Conservation (phyloP, 2,888 invertebrate species). For the Cheilosia scutellata region DNA sequence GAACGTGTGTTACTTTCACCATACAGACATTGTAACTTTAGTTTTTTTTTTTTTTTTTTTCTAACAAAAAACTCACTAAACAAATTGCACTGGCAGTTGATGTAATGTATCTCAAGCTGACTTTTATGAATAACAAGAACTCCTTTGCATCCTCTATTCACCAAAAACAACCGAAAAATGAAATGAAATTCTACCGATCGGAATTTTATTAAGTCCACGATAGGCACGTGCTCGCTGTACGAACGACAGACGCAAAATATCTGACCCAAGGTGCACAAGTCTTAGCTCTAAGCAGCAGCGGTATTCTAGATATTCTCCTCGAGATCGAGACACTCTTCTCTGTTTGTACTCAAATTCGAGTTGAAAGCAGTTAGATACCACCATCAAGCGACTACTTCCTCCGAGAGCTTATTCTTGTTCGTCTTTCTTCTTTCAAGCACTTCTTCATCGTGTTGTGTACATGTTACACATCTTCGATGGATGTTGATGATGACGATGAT, state of each 20-base stretch:
- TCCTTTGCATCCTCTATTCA: constrained; percentile 45
- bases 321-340: constrained; percentile 63
- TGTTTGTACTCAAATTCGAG: constrained; percentile 71
- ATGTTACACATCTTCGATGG: constrained; percentile 54
- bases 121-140: constrained; percentile 25
- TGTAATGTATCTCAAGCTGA: constrained; percentile 46
- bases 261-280: constrained; percentile 80
- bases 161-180: constrained; percentile 8
- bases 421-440: constrained; percentile 40
- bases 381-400: constrained; percentile 4
- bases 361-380: constrained; percentile 63
- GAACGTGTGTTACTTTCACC: constrained; percentile 65
- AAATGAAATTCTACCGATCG: constrained; percentile 63
- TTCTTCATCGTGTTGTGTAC: constrained; percentile 33
- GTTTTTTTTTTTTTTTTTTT: constrained; percentile 38
- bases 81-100: constrained; percentile 49
- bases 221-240: constrained; percentile 83
- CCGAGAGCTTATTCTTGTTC: constrained; percentile 28
- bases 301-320: constrained; percentile 77
- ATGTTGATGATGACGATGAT: constrained; percentile 42
- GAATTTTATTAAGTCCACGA: constrained; percentile 73
- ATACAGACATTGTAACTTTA: constrained; percentile 46
- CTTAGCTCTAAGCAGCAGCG: constrained; percentile 81
- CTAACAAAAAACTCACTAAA: constrained; percentile 48
- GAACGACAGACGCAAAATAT: constrained; percentile 84